Base-by-base conservation (phyloP, 30 jellyfish, hydroid and myxozoan species). In the Aurelia coerulea region DNA sequence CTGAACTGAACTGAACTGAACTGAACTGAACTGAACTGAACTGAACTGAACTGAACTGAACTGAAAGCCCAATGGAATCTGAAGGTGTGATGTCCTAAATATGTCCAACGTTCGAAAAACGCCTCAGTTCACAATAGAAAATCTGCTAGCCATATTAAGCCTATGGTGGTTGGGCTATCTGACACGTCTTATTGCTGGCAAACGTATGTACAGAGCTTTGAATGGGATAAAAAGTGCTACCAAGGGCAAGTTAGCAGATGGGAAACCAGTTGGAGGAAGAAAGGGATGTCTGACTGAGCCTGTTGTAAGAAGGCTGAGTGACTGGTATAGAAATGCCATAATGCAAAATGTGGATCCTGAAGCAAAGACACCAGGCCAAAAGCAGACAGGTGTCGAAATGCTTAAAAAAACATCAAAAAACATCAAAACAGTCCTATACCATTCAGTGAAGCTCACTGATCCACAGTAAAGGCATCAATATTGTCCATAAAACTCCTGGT, bases 251-350 rank as follows among this genome's bases (percentile, higher is more conserved):
- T 46, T 74, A 5, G 49, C 49, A 37, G 84, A 17, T 74, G 84
- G 84, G 42, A 74, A 74, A 46, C 49, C 84, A 74, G 84, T 46
- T 34, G 84, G 84, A 52, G 84, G 71, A 33, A 71, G 65, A 15
- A 71, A 71, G 42, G 82, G 82, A 2, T 19, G 65, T 4, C 82
- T 71, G 8, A 71, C 82, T 12, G 82, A 71, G 65, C 82, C 65
- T 2, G 82, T 71, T 1, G 37, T 41, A 3, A 33, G 34, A 71
- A 71, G 82, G 65, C 72, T 71, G 33, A 71, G 82, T 71, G 82
- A 34, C 29, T 31, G 29, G n/a, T 37, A 37, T 0, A 37, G 49
- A 5, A 37, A 37, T 37, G 7, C 71, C 18, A 74, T 35, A 1
- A 74, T 73, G 84, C 84, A 74, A 68, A 74, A 74, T 74, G 84